Evolutionary conservation across 2,888 invertebrate species (phyloP).

Genomic region (Drosophila paranaensis): DNA sequence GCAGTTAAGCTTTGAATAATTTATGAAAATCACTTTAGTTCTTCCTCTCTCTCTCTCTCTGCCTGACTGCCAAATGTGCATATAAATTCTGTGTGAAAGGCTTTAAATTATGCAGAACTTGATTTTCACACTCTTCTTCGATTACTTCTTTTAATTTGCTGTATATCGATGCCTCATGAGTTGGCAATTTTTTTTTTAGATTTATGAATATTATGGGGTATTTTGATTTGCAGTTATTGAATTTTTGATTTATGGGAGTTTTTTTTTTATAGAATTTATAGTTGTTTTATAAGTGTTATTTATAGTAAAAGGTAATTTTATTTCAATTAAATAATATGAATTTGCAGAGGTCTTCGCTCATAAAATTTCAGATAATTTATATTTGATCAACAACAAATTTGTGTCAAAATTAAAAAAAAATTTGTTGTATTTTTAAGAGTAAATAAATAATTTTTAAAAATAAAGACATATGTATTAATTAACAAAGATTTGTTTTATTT

Average conservation of each 20-base stretch:
- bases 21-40: slow-evolving; percentile 64
- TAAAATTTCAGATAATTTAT: too few relatives aligned
- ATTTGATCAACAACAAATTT: too few relatives aligned
- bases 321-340: too few relatives aligned
- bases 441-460: too few relatives aligned
- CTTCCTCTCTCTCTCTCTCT: slow-evolving; percentile 1
- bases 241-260: background rate
- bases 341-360: too few relatives aligned
- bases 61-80: slow-evolving; percentile 58
- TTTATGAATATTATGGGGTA: background rate
- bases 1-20: slow-evolving; percentile 77
- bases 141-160: background rate
- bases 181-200: background rate
- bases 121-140: slow-evolving; percentile 47
- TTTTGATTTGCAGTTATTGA: background rate
- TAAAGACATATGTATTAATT: too few relatives aligned
- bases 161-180: background rate
- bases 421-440: too few relatives aligned
- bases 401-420: too few relatives aligned
- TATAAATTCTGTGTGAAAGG: slow-evolving; percentile 55
- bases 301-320: background rate
- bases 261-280: background rate
- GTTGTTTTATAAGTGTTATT: background rate
- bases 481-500: too few relatives aligned
- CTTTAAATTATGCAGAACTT: slow-evolving; percentile 30